Base-by-base conservation (phyloP, 2,113 vertebrate genomes). In the Coptodon bakossiorum region DNA sequence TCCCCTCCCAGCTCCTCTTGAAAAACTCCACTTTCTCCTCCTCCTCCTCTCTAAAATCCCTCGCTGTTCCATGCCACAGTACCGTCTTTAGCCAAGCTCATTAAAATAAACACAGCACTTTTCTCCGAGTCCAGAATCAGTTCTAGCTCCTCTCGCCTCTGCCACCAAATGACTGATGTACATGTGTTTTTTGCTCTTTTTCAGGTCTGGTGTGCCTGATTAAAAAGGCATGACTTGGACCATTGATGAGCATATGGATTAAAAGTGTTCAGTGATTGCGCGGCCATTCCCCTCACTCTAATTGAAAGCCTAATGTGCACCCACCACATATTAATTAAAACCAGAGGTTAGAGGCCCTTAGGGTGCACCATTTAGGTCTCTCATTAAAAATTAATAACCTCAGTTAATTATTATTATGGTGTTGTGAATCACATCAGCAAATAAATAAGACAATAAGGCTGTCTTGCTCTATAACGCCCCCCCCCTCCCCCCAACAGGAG, bases 331-430 rank as follows among this genome's bases (percentile, higher is more conserved):
- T 97, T 96, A 96, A 96, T 96, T 97, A 96, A 97, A 96, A 95
- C 90, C 94, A 95, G 94, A 95, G 96, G 96, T 96, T 96, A 96
- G 94, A 96, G 95, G 94, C 94, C 95, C 95, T 91, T 93, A 93
- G 94, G 96, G 94, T 85, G 31, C 88, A 94, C 95, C 95, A 95
- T 96, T 96, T 96, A 96, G 93, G 94, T 92, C 89, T 94, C 94
- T 96, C 94, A 96, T 97, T 96, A 96, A 96, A 96, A 96, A 96
- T 96, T 95, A 96, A 97, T 96, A 96, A 94, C 94, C 94, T 95
- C 92, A 93, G 93, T 96, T 96, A 96, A 96, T 95, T 96, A 96
- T 96, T 96, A 95, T 95, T 96, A 95, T 96, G 92, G 80, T 95
- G 94, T 94, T 94, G 94, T 93, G 94, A 95, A 93, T 95, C 94